Conservation (phyloP, 2,888 invertebrate genomes). For the Macaria liturata region DNA sequence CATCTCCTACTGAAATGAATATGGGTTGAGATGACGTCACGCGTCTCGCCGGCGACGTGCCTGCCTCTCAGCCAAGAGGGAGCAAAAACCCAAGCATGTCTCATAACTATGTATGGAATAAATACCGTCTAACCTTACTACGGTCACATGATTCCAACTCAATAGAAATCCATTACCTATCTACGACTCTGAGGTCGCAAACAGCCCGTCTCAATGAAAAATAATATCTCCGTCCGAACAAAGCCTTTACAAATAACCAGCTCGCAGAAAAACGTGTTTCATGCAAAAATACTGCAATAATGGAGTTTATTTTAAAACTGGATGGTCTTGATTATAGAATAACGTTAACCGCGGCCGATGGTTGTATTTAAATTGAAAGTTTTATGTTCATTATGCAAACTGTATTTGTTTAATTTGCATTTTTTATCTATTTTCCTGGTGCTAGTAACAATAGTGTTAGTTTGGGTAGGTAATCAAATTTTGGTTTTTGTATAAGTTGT, state of each 20-base stretch:
- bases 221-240: conserved; percentile 23
- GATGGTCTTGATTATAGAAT: conserved; percentile 3
- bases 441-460: no score
- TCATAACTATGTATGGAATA: conserved; percentile 20
- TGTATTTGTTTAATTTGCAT: background rate
- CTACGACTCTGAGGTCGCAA: conserved; percentile 45
- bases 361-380: conserved; percentile 15
- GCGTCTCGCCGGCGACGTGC: conserved; percentile 7
- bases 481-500: no score
- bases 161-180: conserved; percentile 50
- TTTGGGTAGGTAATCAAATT: no score
- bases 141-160: conserved; percentile 39
- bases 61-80: conserved; percentile 1
- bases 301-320: conserved; percentile 5
- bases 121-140: conserved; percentile 28
- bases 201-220: conserved; percentile 36
- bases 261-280: conserved; percentile 2
- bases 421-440: no score
- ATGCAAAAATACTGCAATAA: background rate
- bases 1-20: background rate
- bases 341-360: conserved; percentile 5
- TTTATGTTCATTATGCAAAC: conserved; percentile 3
- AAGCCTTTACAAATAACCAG: conserved; percentile 6
- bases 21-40: conserved; percentile 17
- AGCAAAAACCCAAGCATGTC: conserved; percentile 17